Evolutionary conservation across 37 sponge, comb jelly and placozoan species (phyloP).

Genomic region (Axinella damicornis): DNA sequence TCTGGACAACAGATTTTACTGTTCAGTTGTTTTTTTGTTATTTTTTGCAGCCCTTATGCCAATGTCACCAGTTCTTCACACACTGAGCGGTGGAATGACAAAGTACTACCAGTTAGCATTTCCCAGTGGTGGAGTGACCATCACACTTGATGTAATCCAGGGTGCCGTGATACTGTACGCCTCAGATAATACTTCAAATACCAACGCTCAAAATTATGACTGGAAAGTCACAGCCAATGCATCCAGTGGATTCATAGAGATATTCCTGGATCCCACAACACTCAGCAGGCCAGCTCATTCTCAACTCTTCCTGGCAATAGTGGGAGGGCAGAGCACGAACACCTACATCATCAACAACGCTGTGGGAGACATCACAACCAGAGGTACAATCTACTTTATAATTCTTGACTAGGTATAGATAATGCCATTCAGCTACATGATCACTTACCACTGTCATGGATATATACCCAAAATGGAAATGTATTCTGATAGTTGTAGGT

Average conservation of each 20-base stretch:
- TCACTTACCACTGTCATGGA: too few relatives aligned
- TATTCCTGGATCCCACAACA: background rate
- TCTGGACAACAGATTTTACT: too few relatives aligned
- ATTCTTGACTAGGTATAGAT: too few relatives aligned
- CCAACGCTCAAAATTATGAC: background rate
- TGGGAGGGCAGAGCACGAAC: too few relatives aligned
- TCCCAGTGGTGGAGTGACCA: background rate
- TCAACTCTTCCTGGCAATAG: background rate
- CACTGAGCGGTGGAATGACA: background rate
- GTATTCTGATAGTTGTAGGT: too few relatives aligned
- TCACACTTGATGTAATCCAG: background rate
- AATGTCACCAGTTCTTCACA: background rate
- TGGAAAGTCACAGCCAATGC: background rate
- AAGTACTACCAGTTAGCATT: background rate
- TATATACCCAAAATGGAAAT: too few relatives aligned
- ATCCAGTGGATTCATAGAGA: background rate
- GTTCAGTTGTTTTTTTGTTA: too few relatives aligned
- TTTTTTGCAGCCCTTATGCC: background rate
- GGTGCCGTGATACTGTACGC: background rate
- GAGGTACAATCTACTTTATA: too few relatives aligned
- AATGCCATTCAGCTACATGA: too few relatives aligned
- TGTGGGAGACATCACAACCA: background rate
- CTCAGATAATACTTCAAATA: background rate
- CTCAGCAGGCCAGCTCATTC: background rate
- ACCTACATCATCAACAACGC: too few relatives aligned